These are phyloP conservation scores for Clarias batrachus DNA, from an alignment of 2,113 vertebrate genomes.

Conservation along the genomic window DNA sequence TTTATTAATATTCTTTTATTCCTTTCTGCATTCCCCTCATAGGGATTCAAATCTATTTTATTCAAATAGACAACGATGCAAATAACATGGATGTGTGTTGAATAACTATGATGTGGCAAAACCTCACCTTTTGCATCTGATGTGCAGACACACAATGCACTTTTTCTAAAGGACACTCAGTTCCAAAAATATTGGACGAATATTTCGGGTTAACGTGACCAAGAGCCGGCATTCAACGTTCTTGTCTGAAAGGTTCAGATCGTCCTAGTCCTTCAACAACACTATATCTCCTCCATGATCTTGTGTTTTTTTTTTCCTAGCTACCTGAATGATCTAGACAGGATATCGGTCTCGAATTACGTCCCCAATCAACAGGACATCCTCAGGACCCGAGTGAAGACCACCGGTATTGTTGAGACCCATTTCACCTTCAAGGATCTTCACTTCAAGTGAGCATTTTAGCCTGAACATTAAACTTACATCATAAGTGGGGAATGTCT, in stretches of 20 bases:
- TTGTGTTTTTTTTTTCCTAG: slow-evolving; percentile 64
- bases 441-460: slow-evolving; percentile 91
- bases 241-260: neutral
- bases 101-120: slow-evolving; percentile 35
- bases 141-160: slow-evolving; percentile 15
- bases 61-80: slow-evolving; percentile 51
- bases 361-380: slow-evolving; percentile 98
- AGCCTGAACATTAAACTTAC: neutral
- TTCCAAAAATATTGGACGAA: neutral
- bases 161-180: neutral
- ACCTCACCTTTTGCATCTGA: slow-evolving; percentile 49
- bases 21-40: neutral
- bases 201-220: neutral
- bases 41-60: slow-evolving; percentile 48
- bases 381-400: slow-evolving; percentile 96
- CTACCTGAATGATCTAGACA: slow-evolving; percentile 97
- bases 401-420: slow-evolving; percentile 97
- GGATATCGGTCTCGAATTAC: slow-evolving; percentile 88
- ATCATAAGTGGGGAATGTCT: neutral
- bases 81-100: slow-evolving; percentile 42
- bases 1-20: neutral
- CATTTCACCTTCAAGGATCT: slow-evolving; percentile 99
- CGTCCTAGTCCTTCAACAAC: neutral
- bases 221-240: neutral
- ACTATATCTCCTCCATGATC: slow-evolving; percentile 28